Evolutionary conservation across 2,888 invertebrate species (phyloP).

Genomic region (Chalcosyrphus nemorum): DNA sequence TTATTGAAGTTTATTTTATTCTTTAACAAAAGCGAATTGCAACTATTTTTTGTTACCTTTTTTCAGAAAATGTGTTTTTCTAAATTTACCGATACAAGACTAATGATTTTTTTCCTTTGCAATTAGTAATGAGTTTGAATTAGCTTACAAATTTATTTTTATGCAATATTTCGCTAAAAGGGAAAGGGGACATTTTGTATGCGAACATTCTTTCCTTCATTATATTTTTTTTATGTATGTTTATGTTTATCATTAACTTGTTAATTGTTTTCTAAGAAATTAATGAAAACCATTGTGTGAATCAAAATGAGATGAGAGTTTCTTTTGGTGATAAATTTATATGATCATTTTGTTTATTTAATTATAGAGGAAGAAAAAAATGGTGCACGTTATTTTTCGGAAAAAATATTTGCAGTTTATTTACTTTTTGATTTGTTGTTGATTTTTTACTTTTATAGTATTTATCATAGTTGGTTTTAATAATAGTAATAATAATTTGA

Average conservation of each 20-base stretch:
- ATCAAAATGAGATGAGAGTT: slow-evolving; percentile 34
- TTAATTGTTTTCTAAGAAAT: slow-evolving; percentile 62
- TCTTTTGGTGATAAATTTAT: slow-evolving; percentile 22
- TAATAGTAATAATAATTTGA: slow-evolving; percentile 76
- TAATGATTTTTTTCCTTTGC: slow-evolving; percentile 35
- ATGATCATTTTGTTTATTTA: slow-evolving; percentile 6
- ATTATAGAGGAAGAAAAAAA: slow-evolving; percentile 46
- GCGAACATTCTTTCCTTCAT: slow-evolving; percentile 63
- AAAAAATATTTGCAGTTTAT: slow-evolving; percentile 56
- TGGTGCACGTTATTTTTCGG: slow-evolving; percentile 66
- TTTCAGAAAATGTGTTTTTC: slow-evolving; percentile 36
- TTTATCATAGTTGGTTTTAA: slow-evolving; percentile 74
- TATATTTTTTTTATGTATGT: slow-evolving; percentile 30
- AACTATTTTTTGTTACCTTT: slow-evolving; percentile 48
- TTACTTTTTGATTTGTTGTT: slow-evolving; percentile 67
- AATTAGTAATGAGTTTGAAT: slow-evolving; percentile 57
- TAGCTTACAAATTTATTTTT: slow-evolving; percentile 62
- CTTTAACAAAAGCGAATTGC: slow-evolving; percentile 62
- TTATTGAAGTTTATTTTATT: slow-evolving; percentile 47
- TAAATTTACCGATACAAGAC: slow-evolving; percentile 58
- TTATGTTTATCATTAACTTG: slow-evolving; percentile 43
- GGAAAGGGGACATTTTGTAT: slow-evolving; percentile 71
- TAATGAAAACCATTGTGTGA: slow-evolving; percentile 65
- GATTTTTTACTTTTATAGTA: slow-evolving; percentile 68
- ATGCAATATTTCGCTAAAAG: slow-evolving; percentile 75